Percentiles rank a stretch among this genome's conserved stretches.
Evolutionary conservation across 2,888 invertebrate species (phyloP).

Genomic region (Unio pictorum): DNA sequence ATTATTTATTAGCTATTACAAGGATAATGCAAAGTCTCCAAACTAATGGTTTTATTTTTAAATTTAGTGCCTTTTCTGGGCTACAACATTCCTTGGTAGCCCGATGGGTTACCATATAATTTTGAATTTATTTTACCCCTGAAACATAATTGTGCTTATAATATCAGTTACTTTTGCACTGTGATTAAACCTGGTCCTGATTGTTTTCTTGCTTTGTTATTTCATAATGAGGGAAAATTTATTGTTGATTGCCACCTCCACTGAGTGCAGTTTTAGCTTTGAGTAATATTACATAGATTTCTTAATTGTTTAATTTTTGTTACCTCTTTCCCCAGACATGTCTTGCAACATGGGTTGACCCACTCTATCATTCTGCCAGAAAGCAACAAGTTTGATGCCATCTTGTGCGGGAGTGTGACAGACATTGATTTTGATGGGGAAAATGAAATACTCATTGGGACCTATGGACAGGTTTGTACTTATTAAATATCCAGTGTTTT

Average conservation of each 20-base stretch:
- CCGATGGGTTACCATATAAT: no score
- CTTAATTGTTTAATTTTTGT: background rate
- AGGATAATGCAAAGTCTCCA: background rate
- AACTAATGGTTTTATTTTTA: background rate
- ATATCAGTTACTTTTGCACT: no score
- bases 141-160: no score
- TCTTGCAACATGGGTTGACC: constrained; percentile 62
- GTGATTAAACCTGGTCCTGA: no score
- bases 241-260: no score
- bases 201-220: no score
- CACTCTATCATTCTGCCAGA: constrained; percentile 66
- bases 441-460: constrained; percentile 81
- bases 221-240: no score
- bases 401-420: constrained; percentile 77
- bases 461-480: constrained; percentile 76
- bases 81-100: constrained; percentile 3
- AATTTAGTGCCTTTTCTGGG: background rate
- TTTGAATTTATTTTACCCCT: no score
- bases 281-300: background rate
- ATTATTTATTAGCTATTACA: no score
- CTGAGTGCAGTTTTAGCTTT: background rate
- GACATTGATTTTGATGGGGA: constrained; percentile 82
- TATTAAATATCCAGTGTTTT: background rate
- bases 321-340: constrained; percentile 46
- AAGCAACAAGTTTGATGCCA: constrained; percentile 76